phyloP scores from a whole-genome alignment of 2,113 vertebrate species.

The Dromiciops gliroides region DNA sequence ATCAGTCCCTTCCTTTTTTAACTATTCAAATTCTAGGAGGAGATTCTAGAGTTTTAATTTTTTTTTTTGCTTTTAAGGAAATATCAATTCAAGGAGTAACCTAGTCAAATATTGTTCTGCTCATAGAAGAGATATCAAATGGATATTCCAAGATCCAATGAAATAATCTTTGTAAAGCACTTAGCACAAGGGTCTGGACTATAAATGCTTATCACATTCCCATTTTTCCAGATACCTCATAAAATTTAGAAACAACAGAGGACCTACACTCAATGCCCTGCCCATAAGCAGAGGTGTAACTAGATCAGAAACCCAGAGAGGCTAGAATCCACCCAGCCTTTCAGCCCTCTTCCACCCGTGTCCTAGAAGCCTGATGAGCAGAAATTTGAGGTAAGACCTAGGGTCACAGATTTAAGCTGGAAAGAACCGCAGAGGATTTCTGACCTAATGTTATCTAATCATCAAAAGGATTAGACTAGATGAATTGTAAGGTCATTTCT shows the following conservation, averaged over 20 bases:
- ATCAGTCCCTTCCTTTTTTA: neutral
- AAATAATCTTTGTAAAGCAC: neutral
- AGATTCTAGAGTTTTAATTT: neutral
- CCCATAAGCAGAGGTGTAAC: neutral
- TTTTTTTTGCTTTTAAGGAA: neutral
- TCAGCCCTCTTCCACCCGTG: neutral
- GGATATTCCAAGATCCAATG: neutral
- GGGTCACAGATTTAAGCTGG: neutral
- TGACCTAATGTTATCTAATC: neutral
- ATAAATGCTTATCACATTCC: neutral
- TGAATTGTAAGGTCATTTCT: neutral
- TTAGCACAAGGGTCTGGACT: neutral
- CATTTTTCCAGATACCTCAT: neutral
- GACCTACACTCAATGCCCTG: no score
- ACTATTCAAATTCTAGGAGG: neutral
- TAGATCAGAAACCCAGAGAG: neutral
- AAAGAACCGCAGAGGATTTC: neutral
- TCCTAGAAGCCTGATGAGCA: neutral
- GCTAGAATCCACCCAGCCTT: neutral
- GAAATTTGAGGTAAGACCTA: neutral
- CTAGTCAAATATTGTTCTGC: neutral
- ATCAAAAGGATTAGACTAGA: neutral
- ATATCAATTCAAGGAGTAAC: neutral
- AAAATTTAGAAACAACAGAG: neutral
- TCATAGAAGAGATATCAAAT: neutral